These are phyloP conservation scores for Trichoplax adhaerens DNA, from an alignment of 37 sponge, comb jelly and placozoan species.

Conservation along the genomic window DNA sequence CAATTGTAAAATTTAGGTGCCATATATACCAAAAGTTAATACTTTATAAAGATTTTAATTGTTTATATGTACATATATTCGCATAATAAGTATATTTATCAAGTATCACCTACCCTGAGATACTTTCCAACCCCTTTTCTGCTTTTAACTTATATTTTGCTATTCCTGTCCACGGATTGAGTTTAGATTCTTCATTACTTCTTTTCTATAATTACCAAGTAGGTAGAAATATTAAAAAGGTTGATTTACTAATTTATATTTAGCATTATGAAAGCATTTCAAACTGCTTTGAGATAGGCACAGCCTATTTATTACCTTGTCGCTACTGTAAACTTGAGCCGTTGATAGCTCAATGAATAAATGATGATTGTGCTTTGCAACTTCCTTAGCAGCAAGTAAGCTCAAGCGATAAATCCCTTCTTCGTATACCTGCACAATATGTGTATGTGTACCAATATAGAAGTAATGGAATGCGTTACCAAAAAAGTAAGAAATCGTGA, in stretches of 20 bases:
- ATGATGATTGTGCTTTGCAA: conserved; percentile 35
- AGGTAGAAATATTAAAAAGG: not conserved
- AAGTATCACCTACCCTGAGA: conserved; percentile 23
- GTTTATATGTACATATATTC: too few relatives aligned
- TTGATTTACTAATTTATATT: not conserved
- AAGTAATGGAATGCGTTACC: too few relatives aligned
- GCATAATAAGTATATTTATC: too few relatives aligned
- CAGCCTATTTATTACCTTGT: conserved; percentile 31
- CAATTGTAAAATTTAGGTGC: too few relatives aligned
- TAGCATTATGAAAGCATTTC: conserved; percentile 6
- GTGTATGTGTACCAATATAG: too few relatives aligned
- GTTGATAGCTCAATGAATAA: conserved; percentile 77
- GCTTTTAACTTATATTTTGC: conserved; percentile 67
- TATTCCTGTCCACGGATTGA: conserved; percentile 59
- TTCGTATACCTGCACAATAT: conserved; percentile 59
- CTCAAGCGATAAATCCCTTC: conserved; percentile 64
- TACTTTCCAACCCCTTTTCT: conserved; percentile 41
- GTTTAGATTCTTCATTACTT: conserved; percentile 40
- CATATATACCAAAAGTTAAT: too few relatives aligned
- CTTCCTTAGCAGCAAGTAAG: conserved; percentile 52
- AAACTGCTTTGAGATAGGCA: not conserved
- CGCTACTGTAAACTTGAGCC: conserved; percentile 67
- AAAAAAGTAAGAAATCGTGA: too few relatives aligned
- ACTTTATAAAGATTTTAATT: too few relatives aligned
- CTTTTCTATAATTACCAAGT: conserved; percentile 14